Evolutionary conservation across 2,888 invertebrate genomes (phyloP), one percentile per base, ranked within the genome.

Genomic region (Troilus luridus): DNA sequence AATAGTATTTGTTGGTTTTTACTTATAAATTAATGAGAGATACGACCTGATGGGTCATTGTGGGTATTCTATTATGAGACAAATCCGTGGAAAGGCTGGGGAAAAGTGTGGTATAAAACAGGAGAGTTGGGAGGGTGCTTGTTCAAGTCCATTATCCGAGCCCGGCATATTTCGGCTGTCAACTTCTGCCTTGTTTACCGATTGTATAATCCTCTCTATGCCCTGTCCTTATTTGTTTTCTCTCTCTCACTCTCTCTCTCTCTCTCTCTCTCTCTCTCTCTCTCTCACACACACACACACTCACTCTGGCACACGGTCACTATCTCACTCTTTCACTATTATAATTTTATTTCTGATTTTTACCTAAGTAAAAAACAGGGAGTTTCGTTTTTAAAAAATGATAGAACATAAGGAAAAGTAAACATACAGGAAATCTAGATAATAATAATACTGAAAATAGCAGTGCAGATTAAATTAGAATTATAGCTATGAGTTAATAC

Each of bases 191-290:
- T 56, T 54, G 19, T 85, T 85, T 56, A 54, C 85, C 56, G 85
- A 56, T 85, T 56, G 56, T 85, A 56, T 56, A 54, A 54, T 56
- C 85, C 85, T 56, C 85, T 56, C 85, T 56, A 85, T 85, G 85
- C 85, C 56, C 56, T n/a, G 56, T 21, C 11, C 56, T 54, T 85
- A 54, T 56, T 85, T n/a, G 85, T n/a, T 54, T 56, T 19, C 56
- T 85, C 56, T n/a, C 56, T n/a, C 21, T 85, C 56, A 27, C 72
- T 11, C 17, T 81, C 11, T 54, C 56, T 7, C 21, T n/a, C 54
- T 7, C 11, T 85, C 56, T 54, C n/a, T 77, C n/a, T 17, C 10
- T 77, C 27, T 27, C 17, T 60, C 24, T 67, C 24, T 67, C 11
- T 10, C 12, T 67, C 11, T 24, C 41, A 41, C 41, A 41, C 41